Percentiles rank a stretch among this genome's conserved stretches.
These are phyloP conservation scores for Chloroclysta siterata DNA, from an alignment of 2,888 invertebrate genomes.

Conservation along the genomic window DNA sequence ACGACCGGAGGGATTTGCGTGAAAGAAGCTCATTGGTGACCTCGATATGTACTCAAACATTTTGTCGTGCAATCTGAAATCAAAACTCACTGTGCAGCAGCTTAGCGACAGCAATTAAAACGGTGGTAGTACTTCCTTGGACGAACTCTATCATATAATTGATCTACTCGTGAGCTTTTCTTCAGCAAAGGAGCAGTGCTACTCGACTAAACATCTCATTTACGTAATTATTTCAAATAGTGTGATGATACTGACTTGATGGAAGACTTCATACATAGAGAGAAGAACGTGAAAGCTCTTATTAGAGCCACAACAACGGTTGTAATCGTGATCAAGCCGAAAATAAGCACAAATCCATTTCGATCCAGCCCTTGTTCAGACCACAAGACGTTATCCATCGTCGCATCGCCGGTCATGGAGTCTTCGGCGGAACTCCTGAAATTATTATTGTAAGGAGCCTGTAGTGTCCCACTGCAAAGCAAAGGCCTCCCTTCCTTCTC, in stretches of 20 bases:
- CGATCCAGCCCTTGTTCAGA: conserved; percentile 63
- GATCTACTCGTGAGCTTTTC: too few species aligned
- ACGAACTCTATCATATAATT: too few species aligned
- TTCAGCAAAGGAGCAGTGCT: too few species aligned
- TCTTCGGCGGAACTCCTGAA: conserved; percentile 76
- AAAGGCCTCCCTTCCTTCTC: too few species aligned
- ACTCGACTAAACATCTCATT: too few species aligned
- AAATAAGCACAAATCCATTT: conserved; percentile 76
- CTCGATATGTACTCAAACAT: conserved; percentile 87
- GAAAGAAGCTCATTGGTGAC: conserved; percentile 88
- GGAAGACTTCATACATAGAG: conserved; percentile 87
- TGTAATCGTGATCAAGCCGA: conserved; percentile 83
- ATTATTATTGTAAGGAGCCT: too few species aligned
- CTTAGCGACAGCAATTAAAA: too few species aligned
- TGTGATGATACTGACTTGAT: conserved; percentile 69
- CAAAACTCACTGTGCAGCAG: neutral
- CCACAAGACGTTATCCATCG: conserved; percentile 71
- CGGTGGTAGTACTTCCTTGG: too few species aligned
- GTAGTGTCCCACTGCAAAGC: too few species aligned
- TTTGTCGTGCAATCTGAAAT: conserved; percentile 84
- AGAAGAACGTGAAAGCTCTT: conserved; percentile 87
- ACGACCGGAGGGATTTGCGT: conserved; percentile 92
- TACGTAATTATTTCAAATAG: too few species aligned
- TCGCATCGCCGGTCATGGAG: conserved; percentile 69
- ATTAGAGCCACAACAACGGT: conserved; percentile 85